Conservation (phyloP, 2,888 invertebrate species). For the Sycophila texana region DNA sequence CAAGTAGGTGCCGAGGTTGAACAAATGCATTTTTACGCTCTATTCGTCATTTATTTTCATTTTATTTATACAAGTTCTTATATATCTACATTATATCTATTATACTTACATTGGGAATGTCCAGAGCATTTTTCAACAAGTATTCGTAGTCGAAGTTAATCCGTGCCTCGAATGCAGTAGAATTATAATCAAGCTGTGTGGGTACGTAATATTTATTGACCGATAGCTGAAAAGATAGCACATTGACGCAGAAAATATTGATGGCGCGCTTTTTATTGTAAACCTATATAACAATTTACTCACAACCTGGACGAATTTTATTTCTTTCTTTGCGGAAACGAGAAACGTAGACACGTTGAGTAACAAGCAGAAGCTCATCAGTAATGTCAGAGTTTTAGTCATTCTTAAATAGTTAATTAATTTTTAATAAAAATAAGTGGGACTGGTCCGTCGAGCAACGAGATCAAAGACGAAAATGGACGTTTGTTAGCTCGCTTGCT, state of each 20-base stretch:
- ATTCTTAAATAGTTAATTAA: background rate
- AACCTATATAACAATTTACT: conserved; percentile 52
- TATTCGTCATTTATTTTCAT: conserved; percentile 61
- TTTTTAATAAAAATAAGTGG: background rate
- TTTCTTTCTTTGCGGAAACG: conserved; percentile 50
- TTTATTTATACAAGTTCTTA: background rate
- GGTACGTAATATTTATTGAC: conserved; percentile 61
- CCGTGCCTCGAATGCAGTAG: conserved; percentile 42
- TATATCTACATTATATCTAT: background rate
- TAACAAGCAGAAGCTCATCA: background rate
- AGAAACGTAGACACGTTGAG: background rate
- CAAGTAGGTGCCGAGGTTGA: conserved; percentile 76
- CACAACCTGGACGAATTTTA: conserved; percentile 63
- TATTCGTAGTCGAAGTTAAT: conserved; percentile 59
- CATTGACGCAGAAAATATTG: too few relatives aligned
- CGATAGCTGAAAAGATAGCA: conserved; percentile 56
- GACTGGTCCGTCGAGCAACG: background rate
- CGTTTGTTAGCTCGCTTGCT: too few relatives aligned
- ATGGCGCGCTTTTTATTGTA: too few relatives aligned
- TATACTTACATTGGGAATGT: conserved; percentile 64
- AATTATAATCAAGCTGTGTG: conserved; percentile 36
- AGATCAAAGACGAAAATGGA: background rate
- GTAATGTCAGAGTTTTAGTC: background rate
- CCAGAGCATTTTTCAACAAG: conserved; percentile 49
- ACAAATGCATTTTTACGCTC: conserved; percentile 78